Conservation (phyloP, 2,113 vertebrate genomes). For the Columbina picui region DNA sequence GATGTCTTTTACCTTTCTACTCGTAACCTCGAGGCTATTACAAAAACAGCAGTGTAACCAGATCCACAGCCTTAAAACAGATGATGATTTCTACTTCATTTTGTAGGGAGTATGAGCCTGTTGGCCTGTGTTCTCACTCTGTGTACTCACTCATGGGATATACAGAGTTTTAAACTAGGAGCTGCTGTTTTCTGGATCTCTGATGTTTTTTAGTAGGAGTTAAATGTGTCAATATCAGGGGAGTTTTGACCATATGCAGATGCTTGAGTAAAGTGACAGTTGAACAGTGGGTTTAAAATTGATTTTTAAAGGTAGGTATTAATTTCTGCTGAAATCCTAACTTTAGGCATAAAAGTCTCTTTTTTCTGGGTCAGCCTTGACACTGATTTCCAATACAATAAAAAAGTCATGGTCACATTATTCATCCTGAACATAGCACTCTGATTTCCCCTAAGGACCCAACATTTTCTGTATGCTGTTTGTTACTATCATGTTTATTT, state of each 20-base stretch:
- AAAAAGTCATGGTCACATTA: background rate
- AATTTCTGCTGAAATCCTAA: background rate
- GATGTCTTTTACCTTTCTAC: background rate
- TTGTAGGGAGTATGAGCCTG: background rate
- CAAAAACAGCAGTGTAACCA: background rate
- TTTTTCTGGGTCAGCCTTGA: background rate
- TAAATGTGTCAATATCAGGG: background rate
- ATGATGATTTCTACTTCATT: background rate
- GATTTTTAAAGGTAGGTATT: background rate
- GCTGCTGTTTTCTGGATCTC: fast-evolving
- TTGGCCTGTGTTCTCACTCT: background rate
- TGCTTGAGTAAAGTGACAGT: background rate
- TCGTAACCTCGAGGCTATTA: background rate
- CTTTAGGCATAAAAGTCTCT: background rate
- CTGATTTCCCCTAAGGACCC: background rate
- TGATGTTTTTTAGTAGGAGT: background rate
- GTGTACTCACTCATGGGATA: background rate
- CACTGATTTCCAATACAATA: background rate
- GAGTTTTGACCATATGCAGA: background rate
- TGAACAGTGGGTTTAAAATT: background rate
- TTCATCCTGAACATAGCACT: background rate
- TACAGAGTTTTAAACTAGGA: background rate
- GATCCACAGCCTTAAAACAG: background rate
- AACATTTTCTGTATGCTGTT: background rate
- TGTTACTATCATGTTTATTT: background rate